A percentile compares a stretch with the other conserved stretches of the same genome.
Conservation (phyloP, 1,140 invertebrate genomes). For the Sitobion miscanthi region DNA sequence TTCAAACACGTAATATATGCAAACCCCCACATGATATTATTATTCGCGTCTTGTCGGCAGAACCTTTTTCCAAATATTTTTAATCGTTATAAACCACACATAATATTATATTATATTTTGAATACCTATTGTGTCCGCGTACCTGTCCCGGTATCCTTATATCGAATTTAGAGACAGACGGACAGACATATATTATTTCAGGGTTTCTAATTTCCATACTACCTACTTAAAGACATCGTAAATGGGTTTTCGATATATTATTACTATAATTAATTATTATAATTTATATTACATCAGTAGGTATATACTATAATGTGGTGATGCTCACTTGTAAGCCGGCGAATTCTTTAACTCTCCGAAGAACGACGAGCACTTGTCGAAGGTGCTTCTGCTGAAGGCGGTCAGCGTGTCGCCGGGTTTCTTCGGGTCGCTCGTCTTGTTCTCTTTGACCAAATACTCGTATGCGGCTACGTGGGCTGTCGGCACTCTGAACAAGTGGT, state of each 20-base stretch:
- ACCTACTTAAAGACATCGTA: too few species aligned
- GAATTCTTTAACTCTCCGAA: conserved; percentile 11
- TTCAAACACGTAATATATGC: too few species aligned
- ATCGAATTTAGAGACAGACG: too few species aligned
- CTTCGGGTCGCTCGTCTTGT: neutral
- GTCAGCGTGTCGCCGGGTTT: neutral
- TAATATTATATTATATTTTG: too few species aligned
- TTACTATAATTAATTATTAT: too few species aligned
- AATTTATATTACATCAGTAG: too few species aligned
- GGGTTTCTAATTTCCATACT: too few species aligned
- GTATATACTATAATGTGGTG: neutral
- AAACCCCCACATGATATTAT: neutral
- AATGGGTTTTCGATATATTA: too few species aligned
- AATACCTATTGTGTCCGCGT: too few species aligned
- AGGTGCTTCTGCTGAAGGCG: neutral
- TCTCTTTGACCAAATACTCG: conserved; percentile 10
- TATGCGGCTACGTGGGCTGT: neutral
- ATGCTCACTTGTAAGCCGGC: conserved; percentile 33
- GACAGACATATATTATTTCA: too few species aligned
- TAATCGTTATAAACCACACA: neutral
- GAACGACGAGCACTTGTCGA: neutral
- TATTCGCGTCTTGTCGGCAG: neutral
- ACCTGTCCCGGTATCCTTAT: too few species aligned
- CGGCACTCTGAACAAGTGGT: neutral
- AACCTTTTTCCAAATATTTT: neutral